A percentile compares a stretch with the other conserved stretches of the same genome.
These are phyloP conservation scores for Thymelicus sylvestris DNA, from an alignment of 2,888 invertebrate genomes.

Conservation along the genomic window DNA sequence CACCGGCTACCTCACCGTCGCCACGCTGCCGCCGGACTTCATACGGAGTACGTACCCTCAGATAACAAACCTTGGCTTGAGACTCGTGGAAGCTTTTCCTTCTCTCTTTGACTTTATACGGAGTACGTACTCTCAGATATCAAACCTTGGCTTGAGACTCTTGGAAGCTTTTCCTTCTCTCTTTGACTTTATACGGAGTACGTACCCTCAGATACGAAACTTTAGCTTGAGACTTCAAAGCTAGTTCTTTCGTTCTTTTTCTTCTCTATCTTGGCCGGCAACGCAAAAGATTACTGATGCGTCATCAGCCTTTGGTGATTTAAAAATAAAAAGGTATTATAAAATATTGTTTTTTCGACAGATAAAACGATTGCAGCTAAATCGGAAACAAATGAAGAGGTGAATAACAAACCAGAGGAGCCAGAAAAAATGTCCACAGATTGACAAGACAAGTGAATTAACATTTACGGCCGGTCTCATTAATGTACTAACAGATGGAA, in stretches of 20 bases:
- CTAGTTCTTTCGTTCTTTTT: background rate
- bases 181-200: slow-evolving; percentile 78
- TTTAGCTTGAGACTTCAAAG: no score
- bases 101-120: slow-evolving; percentile 76
- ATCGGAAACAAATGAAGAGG: slow-evolving; percentile 43
- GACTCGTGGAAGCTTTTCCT: no score
- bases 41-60: slow-evolving; percentile 67
- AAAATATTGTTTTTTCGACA: slow-evolving; percentile 42
- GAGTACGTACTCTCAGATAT: slow-evolving; percentile 56
- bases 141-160: no score
- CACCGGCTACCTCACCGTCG: slow-evolving; percentile 98
- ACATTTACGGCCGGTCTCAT: no score
- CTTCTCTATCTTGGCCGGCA: no score
- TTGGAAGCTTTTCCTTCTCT: no score
- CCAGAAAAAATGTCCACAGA: slow-evolving; percentile 40
- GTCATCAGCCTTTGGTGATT: no score
- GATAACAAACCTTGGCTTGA: no score
- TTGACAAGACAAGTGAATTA: slow-evolving; percentile 40
- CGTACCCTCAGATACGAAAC: slow-evolving; percentile 15
- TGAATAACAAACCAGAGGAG: slow-evolving; percentile 43
- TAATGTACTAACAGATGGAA: no score
- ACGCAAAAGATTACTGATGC: no score
- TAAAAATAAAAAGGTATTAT: background rate
- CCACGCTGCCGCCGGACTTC: slow-evolving; percentile 90
- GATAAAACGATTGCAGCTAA: slow-evolving; percentile 52